Conservation (phyloP, 2,113 vertebrate species). For the Microtus richardsoni region DNA sequence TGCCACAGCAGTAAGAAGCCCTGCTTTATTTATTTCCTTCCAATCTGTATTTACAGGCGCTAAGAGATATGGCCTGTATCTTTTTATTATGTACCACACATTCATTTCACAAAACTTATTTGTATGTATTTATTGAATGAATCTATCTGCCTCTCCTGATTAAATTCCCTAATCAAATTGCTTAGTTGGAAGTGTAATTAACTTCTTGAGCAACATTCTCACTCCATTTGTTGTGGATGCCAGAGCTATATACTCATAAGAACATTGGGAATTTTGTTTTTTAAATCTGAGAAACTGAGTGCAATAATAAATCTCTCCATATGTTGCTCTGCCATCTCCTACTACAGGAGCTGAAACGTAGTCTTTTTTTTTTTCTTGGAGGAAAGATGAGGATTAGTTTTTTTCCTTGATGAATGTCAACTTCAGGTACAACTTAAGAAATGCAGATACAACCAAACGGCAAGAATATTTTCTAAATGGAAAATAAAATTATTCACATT, state of each 20-base stretch:
- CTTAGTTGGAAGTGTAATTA: slow-evolving; percentile 47
- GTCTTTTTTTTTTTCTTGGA: not conserved
- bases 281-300: slow-evolving; percentile 3
- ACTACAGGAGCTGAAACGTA: not conserved
- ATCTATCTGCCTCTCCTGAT: not conserved
- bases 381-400: not conserved
- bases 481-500: slow-evolving; percentile 19
- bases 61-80: not conserved
- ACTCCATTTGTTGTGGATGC: slow-evolving; percentile 27
- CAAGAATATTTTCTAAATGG: not conserved
- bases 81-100: not conserved
- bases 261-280: slow-evolving; percentile 4
- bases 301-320: slow-evolving; percentile 27
- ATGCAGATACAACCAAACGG: not conserved
- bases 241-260: slow-evolving; percentile 33
- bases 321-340: not conserved
- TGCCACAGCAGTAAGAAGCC: not conserved
- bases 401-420: not conserved
- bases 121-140: not conserved
- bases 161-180: slow-evolving; percentile 48
- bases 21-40: not conserved
- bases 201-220: not conserved
- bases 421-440: slow-evolving; percentile 11
- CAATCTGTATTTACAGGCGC: not conserved
- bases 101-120: slow-evolving; percentile 37